Evolutionary conservation across 2,113 vertebrate genomes (phyloP).

Genomic region (Salvelinus namaycush): DNA sequence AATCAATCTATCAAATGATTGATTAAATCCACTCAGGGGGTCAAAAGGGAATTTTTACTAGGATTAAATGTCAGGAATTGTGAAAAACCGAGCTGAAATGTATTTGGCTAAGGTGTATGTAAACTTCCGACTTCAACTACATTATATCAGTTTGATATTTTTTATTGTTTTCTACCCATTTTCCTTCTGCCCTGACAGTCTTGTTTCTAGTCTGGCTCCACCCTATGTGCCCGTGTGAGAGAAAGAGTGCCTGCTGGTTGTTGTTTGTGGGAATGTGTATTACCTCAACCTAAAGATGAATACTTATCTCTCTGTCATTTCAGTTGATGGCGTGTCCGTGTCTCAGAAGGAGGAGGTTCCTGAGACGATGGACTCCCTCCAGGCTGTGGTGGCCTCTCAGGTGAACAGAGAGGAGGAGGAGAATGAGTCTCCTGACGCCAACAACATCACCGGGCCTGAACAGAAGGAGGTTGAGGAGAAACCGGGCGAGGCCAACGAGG

Average conservation of each 20-base stretch:
- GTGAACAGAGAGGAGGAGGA: conserved; percentile 74
- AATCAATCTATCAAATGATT: conserved; percentile 4
- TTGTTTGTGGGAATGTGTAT: not conserved
- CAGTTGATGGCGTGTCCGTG: conserved; percentile 88
- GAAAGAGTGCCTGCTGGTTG: not conserved
- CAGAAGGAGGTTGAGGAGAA: conserved; percentile 75
- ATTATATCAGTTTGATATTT: not conserved
- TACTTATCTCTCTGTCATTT: conserved; percentile 48
- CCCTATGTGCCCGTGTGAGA: not conserved
- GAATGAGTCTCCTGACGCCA: conserved; percentile 67
- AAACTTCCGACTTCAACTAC: too few relatives aligned
- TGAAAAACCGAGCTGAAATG: too few relatives aligned
- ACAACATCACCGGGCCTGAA: conserved; percentile 70
- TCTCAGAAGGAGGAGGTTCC: conserved; percentile 76
- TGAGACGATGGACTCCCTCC: conserved; percentile 68
- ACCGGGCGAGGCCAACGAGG: conserved; percentile 78
- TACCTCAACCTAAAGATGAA: not conserved
- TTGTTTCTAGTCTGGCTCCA: not conserved
- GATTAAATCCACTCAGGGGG: conserved; percentile 39
- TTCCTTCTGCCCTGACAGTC: not conserved
- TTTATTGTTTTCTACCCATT: not conserved
- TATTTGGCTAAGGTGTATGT: too few relatives aligned
- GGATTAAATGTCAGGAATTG: too few relatives aligned
- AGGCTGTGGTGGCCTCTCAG: conserved; percentile 69
- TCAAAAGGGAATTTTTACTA: not conserved